Evolutionary conservation across 1,140 invertebrate genomes (phyloP), one percentile per base, ranked within the genome.

Genomic region (Anadara kagoshimensis): DNA sequence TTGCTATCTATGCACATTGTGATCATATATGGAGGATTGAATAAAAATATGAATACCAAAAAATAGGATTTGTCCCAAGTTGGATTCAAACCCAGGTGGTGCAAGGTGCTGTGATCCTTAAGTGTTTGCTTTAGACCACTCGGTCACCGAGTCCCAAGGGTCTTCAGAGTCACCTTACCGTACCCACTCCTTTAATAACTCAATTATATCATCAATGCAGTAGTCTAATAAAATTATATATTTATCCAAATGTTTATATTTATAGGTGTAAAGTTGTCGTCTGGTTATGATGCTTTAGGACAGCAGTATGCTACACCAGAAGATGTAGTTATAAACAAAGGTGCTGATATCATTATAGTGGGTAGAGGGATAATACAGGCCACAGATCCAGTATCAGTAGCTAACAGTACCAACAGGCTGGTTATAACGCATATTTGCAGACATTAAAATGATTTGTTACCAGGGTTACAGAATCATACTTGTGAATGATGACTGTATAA

Each of bases 331-430:
- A 81, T 92, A 29, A 92, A 94, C 73, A 92, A 93, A 79, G 95
- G 95, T 45, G 95, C 94, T 36, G 98, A 99, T 91, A 90, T 99
- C 44, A 93, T 96, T 41, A 97, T 99, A 49, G 97, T 99, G 0
- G 98, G 98, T 5, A 91, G 97, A 79, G 97, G 96, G 5, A 97
- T 99, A 73, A 93, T 93, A 0, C 86, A 93, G 79, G 92, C 94
- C 2, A 82, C 89, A 0, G 92, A 94, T 88, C 92, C 93, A 51
- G 91, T 92, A 62, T 84, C 85, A 45, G 90, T 93, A 59, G 93
- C 94, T 24, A 87, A 62, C 85, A 92, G 22, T 98, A 97, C 81
- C 93, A 94, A 83, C 90, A 93, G 74, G 89, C 92, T 59, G 91
- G 95, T 10, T 98, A 94, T 93, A 87, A 92, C 41, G 94, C 94